These are phyloP conservation scores for Pituophis catenifer DNA, from an alignment of 2,113 vertebrate genomes.

Conservation along the genomic window DNA sequence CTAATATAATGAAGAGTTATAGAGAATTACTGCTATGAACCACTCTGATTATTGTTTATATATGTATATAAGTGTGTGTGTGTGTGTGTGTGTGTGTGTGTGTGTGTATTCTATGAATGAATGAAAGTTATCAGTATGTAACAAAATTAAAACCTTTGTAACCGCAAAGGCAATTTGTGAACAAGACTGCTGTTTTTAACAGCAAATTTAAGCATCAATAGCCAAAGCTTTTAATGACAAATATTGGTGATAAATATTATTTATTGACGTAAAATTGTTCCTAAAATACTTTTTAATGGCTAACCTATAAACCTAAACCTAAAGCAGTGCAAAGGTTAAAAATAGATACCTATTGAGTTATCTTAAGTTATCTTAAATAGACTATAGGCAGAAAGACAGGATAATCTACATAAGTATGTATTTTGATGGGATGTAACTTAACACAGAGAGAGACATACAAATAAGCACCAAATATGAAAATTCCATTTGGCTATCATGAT, in stretches of 20 bases:
- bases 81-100: background rate
- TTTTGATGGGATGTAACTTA: background rate
- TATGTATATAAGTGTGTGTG: background rate
- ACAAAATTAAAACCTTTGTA: conserved; percentile 2
- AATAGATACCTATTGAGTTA: background rate
- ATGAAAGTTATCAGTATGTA: background rate
- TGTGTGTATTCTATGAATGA: background rate
- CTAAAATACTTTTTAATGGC: background rate
- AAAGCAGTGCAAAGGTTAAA: background rate
- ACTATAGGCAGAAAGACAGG: too few species aligned
- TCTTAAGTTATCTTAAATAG: background rate
- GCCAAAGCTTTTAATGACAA: background rate
- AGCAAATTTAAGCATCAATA: background rate
- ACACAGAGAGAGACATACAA: background rate
- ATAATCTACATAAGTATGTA: background rate
- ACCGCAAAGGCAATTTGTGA: background rate
- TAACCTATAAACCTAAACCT: background rate
- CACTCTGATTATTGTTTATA: background rate
- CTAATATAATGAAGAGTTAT: background rate
- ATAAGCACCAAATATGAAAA: background rate
- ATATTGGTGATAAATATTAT: background rate
- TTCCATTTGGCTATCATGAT: background rate
- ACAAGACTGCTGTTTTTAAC: background rate
- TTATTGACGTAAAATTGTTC: background rate
- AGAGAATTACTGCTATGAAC: background rate